phyloP scores from a whole-genome alignment of 1,140 invertebrate genomes.

The Tetragonula clypearis region DNA sequence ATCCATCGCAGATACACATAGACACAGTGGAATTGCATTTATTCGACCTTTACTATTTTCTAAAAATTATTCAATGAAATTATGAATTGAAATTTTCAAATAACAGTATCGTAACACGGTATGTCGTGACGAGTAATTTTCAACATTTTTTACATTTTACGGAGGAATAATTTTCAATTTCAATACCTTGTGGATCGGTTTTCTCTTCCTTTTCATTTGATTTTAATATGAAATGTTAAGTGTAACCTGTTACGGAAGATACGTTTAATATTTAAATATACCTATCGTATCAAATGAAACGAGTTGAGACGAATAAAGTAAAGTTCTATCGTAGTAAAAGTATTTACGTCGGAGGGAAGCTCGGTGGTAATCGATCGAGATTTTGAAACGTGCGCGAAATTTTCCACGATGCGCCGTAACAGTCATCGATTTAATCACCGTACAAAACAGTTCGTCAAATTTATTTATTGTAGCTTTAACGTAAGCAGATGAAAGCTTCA shows the following conservation, averaged over 20 bases:
- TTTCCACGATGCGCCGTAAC: background rate
- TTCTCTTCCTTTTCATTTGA: background rate
- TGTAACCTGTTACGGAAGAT: too few relatives aligned
- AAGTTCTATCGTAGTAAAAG: background rate
- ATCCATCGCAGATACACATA: conserved; percentile 11
- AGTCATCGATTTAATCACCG: conserved; percentile 41
- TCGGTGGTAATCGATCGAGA: conserved; percentile 1
- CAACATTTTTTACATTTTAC: too few relatives aligned
- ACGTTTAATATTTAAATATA: too few relatives aligned
- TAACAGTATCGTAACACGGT: too few relatives aligned
- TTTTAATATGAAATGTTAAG: background rate
- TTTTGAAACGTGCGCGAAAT: conserved; percentile 15
- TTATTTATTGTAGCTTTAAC: conserved; percentile 76
- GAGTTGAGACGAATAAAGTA: background rate
- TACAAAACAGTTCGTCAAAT: conserved; percentile 35
- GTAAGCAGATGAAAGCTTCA: conserved; percentile 69
- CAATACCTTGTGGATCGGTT: background rate
- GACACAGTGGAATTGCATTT: background rate
- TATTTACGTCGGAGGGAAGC: background rate
- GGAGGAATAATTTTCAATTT: background rate
- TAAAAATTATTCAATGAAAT: background rate
- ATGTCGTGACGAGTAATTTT: too few relatives aligned
- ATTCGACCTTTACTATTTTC: background rate
- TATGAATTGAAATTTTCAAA: too few relatives aligned
- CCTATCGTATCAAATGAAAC: background rate